A percentile compares a stretch with the other conserved stretches of the same genome.
These are phyloP conservation scores for Microctonus brassicae DNA, from an alignment of 2,888 invertebrate species.

Conservation along the genomic window DNA sequence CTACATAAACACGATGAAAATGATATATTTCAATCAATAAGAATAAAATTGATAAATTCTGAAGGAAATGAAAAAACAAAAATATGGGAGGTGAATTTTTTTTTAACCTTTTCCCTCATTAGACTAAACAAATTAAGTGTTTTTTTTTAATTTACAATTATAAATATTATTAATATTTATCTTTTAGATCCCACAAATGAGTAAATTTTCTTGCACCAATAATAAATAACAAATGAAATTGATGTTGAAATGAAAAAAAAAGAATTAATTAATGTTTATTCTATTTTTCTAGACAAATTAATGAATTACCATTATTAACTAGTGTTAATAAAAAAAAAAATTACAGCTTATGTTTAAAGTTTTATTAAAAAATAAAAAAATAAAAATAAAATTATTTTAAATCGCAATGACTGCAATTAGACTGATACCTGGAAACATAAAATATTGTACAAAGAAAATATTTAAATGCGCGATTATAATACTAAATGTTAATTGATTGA, in stretches of 20 bases:
- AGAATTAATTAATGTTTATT: neutral
- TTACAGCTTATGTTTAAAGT: neutral
- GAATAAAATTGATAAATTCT: slow-evolving; percentile 14
- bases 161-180: neutral
- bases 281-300: neutral
- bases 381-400: neutral
- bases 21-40: slow-evolving; percentile 12
- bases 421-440: slow-evolving; percentile 15
- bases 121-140: neutral
- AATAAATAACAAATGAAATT: slow-evolving; percentile 12
- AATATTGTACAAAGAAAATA: slow-evolving; percentile 3
- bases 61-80: slow-evolving; percentile 26
- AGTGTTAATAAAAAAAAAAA: neutral
- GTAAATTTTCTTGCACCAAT: slow-evolving; percentile 8
- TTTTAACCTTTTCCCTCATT: neutral
- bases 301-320: neutral
- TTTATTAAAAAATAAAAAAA: neutral
- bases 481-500: neutral
- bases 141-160: neutral
- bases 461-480: neutral
- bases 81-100: slow-evolving; percentile 7
- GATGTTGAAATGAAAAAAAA: neutral
- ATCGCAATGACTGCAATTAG: neutral
- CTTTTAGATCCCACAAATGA: neutral
- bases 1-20: slow-evolving; percentile 72